Conservation (phyloP, 2,797 vertebrate genomes). For the Ateles fusciceps region DNA sequence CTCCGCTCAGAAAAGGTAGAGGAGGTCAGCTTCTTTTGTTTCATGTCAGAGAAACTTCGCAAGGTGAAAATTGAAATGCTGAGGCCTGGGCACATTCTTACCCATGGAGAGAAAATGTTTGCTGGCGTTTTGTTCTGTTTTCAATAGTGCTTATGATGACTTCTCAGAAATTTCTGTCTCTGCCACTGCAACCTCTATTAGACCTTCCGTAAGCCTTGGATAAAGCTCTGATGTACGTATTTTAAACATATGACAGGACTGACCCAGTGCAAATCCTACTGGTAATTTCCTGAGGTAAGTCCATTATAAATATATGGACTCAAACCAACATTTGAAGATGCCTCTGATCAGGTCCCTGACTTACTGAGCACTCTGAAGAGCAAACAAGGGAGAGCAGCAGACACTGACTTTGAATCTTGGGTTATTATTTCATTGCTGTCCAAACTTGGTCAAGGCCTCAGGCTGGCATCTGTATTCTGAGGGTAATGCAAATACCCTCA, state of each 20-base stretch:
- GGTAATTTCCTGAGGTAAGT: neutral
- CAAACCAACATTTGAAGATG: neutral
- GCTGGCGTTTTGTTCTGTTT: neutral
- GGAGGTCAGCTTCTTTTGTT: neutral
- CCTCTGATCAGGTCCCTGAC: neutral
- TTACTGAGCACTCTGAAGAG: neutral
- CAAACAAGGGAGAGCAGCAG: neutral
- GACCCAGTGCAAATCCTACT: neutral
- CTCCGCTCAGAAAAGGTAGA: neutral
- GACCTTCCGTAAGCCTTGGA: neutral
- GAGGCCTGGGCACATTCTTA: neutral
- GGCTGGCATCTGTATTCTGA: neutral
- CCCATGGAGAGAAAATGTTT: neutral
- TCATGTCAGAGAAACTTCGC: neutral
- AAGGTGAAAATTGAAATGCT: neutral
- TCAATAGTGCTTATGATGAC: neutral
- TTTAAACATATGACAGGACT: neutral
- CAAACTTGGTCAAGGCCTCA: neutral
- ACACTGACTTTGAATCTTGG: neutral
- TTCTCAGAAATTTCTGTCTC: neutral
- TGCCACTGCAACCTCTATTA: neutral
- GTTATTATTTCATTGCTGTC: neutral
- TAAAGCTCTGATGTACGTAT: neutral
- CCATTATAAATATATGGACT: neutral
- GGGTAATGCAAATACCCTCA: neutral